phyloP scores from a whole-genome alignment of 2,113 vertebrate genomes.

The Australoheros scitulus region DNA sequence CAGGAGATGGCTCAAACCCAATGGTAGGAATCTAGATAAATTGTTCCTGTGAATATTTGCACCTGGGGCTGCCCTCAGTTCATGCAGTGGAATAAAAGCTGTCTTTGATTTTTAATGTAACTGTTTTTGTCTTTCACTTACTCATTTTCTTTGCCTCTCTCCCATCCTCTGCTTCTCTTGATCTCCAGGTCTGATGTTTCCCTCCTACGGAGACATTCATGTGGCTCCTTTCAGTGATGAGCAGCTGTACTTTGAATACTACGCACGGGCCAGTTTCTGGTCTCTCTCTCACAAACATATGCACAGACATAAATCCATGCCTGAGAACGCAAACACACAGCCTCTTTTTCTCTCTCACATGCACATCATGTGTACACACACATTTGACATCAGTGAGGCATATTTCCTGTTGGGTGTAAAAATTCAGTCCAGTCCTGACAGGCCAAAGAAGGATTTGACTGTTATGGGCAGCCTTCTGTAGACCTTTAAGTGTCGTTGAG shows the following conservation, averaged over 20 bases:
- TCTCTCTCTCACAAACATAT: constrained; percentile 41
- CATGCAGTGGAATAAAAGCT: background rate
- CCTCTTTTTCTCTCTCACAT: background rate
- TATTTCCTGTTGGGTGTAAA: constrained; percentile 63
- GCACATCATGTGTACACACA: background rate
- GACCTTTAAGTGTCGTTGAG: background rate
- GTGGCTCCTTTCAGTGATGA: constrained; percentile 86
- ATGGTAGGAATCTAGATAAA: constrained; percentile 66
- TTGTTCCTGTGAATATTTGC: too few species aligned
- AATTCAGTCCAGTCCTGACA: constrained; percentile 46
- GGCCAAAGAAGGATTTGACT: background rate
- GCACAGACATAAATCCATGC: constrained; percentile 16
- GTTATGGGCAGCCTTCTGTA: background rate
- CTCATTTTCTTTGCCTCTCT: background rate
- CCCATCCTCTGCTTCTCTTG: background rate
- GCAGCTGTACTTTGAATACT: constrained; percentile 84
- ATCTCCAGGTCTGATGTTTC: constrained; percentile 83
- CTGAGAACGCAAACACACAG: constrained; percentile 44
- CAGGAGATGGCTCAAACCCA: constrained; percentile 84
- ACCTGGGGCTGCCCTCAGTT: background rate
- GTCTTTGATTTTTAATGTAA: background rate
- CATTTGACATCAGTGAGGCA: constrained; percentile 42
- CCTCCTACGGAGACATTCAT: constrained; percentile 81
- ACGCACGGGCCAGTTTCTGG: constrained; percentile 82
- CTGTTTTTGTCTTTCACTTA: background rate